Percentiles rank a stretch among this genome's conserved stretches.
These are phyloP conservation scores for Thecophora atra DNA, from an alignment of 2,888 invertebrate species.

Conservation along the genomic window DNA sequence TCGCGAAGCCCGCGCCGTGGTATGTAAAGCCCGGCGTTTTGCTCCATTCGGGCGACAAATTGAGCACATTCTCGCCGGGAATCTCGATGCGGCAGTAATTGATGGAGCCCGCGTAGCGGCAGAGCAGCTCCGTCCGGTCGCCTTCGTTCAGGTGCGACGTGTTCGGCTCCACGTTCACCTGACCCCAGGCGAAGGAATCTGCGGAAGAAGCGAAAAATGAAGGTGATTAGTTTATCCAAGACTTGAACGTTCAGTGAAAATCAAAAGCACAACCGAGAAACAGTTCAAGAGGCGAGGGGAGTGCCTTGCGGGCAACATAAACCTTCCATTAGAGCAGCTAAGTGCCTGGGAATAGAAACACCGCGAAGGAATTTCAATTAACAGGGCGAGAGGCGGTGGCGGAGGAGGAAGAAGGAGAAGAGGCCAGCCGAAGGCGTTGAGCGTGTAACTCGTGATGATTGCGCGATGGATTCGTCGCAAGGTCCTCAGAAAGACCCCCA, in stretches of 20 bases:
- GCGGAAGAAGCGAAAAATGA: constrained; percentile 34
- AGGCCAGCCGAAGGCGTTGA: too few species aligned
- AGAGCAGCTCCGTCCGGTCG: constrained; percentile 60
- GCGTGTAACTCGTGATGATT: too few species aligned
- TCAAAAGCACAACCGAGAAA: too few species aligned
- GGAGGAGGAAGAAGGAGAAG: not conserved
- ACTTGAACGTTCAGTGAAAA: too few species aligned
- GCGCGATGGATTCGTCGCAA: too few species aligned
- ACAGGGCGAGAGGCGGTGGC: not conserved
- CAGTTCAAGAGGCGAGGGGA: too few species aligned
- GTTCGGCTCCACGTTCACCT: constrained; percentile 61
- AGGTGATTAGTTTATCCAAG: not conserved
- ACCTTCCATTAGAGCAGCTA: not conserved
- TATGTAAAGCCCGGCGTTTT: constrained; percentile 68
- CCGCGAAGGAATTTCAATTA: constrained; percentile 16
- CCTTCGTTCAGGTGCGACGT: constrained; percentile 62
- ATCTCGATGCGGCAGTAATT: constrained; percentile 67
- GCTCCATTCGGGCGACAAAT: constrained; percentile 67
- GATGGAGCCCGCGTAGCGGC: constrained; percentile 58
- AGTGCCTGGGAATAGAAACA: constrained; percentile 6
- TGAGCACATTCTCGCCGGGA: constrained; percentile 67
- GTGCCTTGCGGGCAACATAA: not conserved
- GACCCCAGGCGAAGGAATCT: constrained; percentile 59
- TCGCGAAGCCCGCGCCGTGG: constrained; percentile 68
- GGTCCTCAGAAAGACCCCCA: too few species aligned